phyloP scores from a whole-genome alignment of 2,113 vertebrate genomes.

The Drymodes brunneopygia region DNA sequence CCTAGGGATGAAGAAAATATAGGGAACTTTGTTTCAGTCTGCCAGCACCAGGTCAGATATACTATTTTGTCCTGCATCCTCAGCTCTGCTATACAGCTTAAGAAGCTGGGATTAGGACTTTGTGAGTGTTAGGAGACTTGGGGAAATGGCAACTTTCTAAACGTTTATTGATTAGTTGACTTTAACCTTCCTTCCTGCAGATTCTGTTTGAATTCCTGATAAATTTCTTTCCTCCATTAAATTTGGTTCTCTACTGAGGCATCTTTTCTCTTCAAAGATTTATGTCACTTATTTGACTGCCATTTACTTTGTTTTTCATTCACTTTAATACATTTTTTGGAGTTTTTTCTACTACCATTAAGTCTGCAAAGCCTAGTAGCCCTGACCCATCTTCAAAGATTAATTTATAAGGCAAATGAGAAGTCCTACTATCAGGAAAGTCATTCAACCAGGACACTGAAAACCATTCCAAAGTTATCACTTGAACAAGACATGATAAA shows the following conservation, averaged over 20 bases:
- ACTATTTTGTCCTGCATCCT: constrained; percentile 26
- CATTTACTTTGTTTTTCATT: constrained; percentile 5
- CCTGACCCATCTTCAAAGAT: background rate
- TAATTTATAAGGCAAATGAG: background rate
- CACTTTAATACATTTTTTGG: background rate
- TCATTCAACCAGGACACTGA: background rate
- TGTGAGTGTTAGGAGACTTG: constrained; percentile 34
- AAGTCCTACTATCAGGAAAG: background rate
- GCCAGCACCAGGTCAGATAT: constrained; percentile 5
- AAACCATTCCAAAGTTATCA: background rate
- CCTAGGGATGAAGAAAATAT: constrained; percentile 6
- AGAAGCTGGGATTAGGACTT: constrained; percentile 35
- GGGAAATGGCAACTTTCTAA: constrained; percentile 43
- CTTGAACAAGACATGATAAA: background rate
- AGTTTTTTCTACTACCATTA: background rate
- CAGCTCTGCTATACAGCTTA: background rate
- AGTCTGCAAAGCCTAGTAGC: background rate
- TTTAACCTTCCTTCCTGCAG: constrained; percentile 22
- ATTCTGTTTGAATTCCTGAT: constrained; percentile 5
- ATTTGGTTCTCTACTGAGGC: background rate
- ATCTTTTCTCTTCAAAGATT: background rate
- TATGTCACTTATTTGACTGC: constrained; percentile 17
- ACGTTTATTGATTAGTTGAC: constrained; percentile 38
- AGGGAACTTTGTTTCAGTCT: constrained; percentile 5
- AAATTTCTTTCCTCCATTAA: constrained; percentile 19